Percentiles rank a stretch among this genome's conserved stretches.
These are phyloP conservation scores for Rhynchotus rufescens DNA, from an alignment of 2,797 vertebrate genomes.

Conservation along the genomic window DNA sequence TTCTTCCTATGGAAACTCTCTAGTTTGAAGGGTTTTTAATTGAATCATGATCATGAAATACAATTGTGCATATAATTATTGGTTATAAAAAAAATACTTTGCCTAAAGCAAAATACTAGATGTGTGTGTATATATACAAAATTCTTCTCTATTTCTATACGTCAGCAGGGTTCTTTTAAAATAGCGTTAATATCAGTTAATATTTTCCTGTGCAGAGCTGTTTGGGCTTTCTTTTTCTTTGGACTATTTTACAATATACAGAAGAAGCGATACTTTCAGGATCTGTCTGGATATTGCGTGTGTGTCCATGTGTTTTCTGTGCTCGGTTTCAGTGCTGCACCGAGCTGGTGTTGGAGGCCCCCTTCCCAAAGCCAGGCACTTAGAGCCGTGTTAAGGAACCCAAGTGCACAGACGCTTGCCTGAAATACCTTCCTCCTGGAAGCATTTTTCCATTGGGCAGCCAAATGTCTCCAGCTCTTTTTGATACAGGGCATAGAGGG, in stretches of 20 bases:
- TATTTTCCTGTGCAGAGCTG: background rate
- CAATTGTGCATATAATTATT: no score
- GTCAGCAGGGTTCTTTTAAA: background rate
- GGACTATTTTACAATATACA: background rate
- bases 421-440: slow-evolving; percentile 6
- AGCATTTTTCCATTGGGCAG: no score
- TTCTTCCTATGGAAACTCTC: background rate
- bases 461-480: slow-evolving; percentile 56
- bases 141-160: background rate
- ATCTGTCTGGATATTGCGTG: background rate
- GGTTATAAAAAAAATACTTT: background rate
- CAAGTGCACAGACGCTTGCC: slow-evolving; percentile 5
- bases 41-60: background rate
- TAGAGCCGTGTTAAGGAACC: slow-evolving; percentile 1
- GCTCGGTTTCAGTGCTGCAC: background rate
- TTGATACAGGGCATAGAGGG: slow-evolving; percentile 12
- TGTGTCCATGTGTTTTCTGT: background rate
- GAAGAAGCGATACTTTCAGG: background rate
- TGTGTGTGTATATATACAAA: background rate
- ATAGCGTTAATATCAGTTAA: background rate
- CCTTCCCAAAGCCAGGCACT: background rate
- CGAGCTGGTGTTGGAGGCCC: background rate
- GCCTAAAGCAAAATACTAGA: background rate
- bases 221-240: background rate
- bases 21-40: background rate